Conservation (phyloP, 2,888 invertebrate genomes). For the Anodontia alba region DNA sequence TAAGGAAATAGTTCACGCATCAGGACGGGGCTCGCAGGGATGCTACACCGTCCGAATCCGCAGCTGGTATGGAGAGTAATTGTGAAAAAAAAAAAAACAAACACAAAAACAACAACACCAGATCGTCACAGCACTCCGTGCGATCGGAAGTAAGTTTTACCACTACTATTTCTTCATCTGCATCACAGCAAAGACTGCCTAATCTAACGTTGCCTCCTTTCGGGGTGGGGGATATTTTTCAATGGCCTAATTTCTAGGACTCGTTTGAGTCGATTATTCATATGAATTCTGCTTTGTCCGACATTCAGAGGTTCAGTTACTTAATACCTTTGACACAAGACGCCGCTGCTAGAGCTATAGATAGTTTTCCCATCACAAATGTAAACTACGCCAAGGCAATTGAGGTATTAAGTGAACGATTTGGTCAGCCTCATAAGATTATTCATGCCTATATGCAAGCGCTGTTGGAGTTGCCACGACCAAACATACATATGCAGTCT, state of each 20-base stretch:
- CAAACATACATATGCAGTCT: constrained; percentile 13
- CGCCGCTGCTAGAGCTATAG: constrained; percentile 10
- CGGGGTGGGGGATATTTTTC: not conserved
- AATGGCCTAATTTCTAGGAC: constrained; percentile 26
- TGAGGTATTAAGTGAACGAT: constrained; percentile 4
- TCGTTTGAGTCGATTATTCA: constrained; percentile 19
- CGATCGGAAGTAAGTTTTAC: constrained; percentile 2
- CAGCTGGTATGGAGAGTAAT: too few relatives aligned
- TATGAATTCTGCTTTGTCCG: constrained; percentile 11
- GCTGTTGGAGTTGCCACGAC: constrained; percentile 28
- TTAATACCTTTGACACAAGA: constrained; percentile 13
- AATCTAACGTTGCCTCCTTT: constrained; percentile 18
- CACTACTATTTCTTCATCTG: not conserved
- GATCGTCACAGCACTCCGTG: not conserved
- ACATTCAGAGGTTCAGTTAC: constrained; percentile 24
- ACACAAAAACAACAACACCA: not conserved
- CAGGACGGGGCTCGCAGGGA: not conserved
- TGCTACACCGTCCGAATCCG: not conserved
- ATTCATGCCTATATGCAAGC: constrained; percentile 18
- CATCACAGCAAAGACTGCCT: too few relatives aligned
- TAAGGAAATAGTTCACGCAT: not conserved
- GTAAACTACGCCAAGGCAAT: constrained; percentile 19
- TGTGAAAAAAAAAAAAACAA: too few relatives aligned
- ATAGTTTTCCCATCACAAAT: constrained; percentile 19
- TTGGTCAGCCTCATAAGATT: constrained; percentile 24